Evolutionary conservation across 2,113 vertebrate species (phyloP).

Genomic region (Uria lomvia): DNA sequence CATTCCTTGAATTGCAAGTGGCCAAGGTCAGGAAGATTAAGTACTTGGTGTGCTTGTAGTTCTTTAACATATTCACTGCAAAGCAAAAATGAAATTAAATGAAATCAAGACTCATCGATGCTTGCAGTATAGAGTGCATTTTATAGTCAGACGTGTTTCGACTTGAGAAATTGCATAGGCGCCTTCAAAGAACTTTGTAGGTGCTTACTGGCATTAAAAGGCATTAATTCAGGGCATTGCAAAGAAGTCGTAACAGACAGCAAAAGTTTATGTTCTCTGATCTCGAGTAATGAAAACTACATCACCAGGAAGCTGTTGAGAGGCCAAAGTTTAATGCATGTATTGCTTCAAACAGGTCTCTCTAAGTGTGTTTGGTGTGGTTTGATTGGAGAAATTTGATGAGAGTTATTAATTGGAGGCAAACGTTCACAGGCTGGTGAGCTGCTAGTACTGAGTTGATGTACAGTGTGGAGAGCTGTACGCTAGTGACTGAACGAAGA

Average conservation of each 20-base stretch:
- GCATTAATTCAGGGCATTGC: neutral
- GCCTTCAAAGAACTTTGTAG: constrained; percentile 30
- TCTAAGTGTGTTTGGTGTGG: neutral
- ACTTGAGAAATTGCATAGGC: neutral
- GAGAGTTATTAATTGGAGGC: neutral
- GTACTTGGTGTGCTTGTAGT: neutral
- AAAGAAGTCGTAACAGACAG: neutral
- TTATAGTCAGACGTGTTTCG: neutral
- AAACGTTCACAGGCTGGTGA: neutral
- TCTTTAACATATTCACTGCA: neutral
- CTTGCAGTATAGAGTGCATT: neutral
- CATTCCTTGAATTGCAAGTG: neutral
- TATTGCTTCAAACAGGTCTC: neutral
- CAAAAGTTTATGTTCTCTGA: neutral
- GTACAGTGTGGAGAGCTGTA: neutral
- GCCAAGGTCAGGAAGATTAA: neutral
- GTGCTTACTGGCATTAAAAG: constrained; percentile 6
- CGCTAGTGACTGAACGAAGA: neutral
- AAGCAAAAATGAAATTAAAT: neutral
- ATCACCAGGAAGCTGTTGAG: neutral
- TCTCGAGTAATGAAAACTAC: neutral
- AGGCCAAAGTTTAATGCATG: neutral
- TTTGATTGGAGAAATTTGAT: neutral
- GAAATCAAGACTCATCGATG: neutral
- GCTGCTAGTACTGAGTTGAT: neutral